Percentiles rank a stretch among this genome's conserved stretches.
These are phyloP conservation scores for Hartigia nigra DNA, from an alignment of 2,888 invertebrate species.

Conservation along the genomic window DNA sequence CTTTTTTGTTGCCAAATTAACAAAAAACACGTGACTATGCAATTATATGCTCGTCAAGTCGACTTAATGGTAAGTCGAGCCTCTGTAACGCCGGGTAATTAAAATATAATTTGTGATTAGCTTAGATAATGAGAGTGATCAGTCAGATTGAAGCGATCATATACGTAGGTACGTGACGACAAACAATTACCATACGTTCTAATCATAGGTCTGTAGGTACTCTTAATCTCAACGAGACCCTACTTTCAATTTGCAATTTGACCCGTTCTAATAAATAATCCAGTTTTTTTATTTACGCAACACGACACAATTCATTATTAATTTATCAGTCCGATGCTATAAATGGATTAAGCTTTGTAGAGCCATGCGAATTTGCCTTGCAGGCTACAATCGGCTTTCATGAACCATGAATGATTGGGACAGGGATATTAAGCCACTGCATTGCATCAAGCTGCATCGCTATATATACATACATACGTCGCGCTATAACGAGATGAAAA, in stretches of 20 bases:
- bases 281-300: background rate
- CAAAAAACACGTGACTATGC: conserved; percentile 35
- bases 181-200: conserved; percentile 43
- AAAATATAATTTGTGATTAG: conserved; percentile 58
- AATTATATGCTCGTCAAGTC: conserved; percentile 46
- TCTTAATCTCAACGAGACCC: conserved; percentile 19
- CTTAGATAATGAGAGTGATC: conserved; percentile 51
- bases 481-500: background rate
- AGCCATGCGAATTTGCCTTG: background rate
- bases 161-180: conserved; percentile 43
- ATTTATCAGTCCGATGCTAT: background rate
- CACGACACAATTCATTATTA: background rate
- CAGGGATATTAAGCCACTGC: background rate
- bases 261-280: background rate
- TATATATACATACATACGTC: background rate
- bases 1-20: background rate
- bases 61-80: conserved; percentile 30
- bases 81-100: conserved; percentile 48
- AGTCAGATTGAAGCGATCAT: conserved; percentile 41
- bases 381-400: background rate
- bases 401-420: background rate
- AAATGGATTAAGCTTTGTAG: background rate
- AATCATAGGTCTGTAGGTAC: conserved; percentile 39
- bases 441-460: background rate
- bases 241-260: background rate